Conservation (phyloP, 2,888 invertebrate species). For the Agrotis exclamationis region DNA sequence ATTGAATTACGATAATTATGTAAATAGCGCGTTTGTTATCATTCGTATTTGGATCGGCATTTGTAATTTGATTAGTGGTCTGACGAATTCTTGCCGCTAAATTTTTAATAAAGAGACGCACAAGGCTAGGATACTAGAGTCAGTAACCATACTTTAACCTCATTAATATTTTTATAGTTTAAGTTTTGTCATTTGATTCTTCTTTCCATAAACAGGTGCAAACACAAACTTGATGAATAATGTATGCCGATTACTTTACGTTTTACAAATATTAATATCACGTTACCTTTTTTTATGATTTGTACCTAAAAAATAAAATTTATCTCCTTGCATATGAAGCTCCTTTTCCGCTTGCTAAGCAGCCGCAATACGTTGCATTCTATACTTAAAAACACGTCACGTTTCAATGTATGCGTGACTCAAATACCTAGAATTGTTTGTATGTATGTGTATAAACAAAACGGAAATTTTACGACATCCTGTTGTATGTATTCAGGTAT, state of each 20-base stretch:
- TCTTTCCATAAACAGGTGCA: background rate
- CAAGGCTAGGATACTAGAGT: no score
- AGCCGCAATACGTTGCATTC: constrained; percentile 5
- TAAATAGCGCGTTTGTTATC: constrained; percentile 24
- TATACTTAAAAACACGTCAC: constrained; percentile 41
- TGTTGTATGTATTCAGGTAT: constrained; percentile 31
- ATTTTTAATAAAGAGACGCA: background rate
- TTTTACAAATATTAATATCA: constrained; percentile 33
- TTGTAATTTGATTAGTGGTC: constrained; percentile 12
- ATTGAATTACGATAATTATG: constrained; percentile 48
- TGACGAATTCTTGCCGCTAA: background rate
- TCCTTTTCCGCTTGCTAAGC: constrained; percentile 21
- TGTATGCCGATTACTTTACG: background rate
- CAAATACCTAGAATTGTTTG: constrained; percentile 17
- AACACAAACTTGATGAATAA: constrained; percentile 7
- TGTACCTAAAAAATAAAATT: constrained; percentile 29
- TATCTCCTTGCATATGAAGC: constrained; percentile 14
- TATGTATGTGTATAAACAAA: constrained; percentile 38
- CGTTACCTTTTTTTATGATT: constrained; percentile 31
- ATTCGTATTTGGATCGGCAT: constrained; percentile 16
- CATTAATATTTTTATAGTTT: background rate
- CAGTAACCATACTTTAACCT: background rate
- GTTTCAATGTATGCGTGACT: constrained; percentile 29
- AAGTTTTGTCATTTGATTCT: background rate
- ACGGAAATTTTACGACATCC: constrained; percentile 56